Conservation (phyloP, 2,113 vertebrate genomes). For the Epinephelus lanceolatus region DNA sequence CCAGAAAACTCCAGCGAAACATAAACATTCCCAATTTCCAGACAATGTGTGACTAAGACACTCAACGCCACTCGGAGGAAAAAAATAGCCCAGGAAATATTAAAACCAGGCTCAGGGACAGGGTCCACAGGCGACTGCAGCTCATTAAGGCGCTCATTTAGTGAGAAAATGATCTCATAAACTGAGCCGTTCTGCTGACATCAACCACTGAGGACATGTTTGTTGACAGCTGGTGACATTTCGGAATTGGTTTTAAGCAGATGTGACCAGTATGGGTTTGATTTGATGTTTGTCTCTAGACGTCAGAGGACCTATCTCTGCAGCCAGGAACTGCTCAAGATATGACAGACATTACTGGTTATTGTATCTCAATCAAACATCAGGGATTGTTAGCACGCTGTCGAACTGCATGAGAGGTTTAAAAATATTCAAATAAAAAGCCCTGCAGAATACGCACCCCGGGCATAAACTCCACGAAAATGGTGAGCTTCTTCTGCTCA, state of each 20-base stretch:
- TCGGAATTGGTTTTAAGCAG: conserved; percentile 52
- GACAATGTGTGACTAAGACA: conserved; percentile 81
- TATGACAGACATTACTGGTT: neutral
- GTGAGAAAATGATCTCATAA: conserved; percentile 76
- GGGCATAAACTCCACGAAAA: conserved; percentile 95
- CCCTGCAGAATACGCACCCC: conserved; percentile 84
- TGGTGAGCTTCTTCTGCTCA: conserved; percentile 89
- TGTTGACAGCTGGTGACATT: conserved; percentile 68
- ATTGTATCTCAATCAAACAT: neutral
- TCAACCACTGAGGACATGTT: conserved; percentile 53
- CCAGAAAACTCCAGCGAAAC: conserved; percentile 62
- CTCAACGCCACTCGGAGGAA: conserved; percentile 42
- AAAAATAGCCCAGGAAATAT: conserved; percentile 56
- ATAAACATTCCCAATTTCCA: conserved; percentile 77
- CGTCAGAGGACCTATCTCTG: conserved; percentile 3
- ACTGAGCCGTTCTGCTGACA: conserved; percentile 69
- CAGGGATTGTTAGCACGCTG: neutral
- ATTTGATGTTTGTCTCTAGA: conserved; percentile 40
- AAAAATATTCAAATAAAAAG: conserved; percentile 1
- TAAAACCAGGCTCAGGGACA: conserved; percentile 54
- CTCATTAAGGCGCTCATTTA: conserved; percentile 77
- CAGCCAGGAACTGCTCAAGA: conserved; percentile 9
- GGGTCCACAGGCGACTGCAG: conserved; percentile 59
- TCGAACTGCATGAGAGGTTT: neutral
- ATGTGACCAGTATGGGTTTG: conserved; percentile 43